Evolutionary conservation across 2,797 vertebrate genomes (phyloP), one percentile per base, ranked within the genome.

Genomic region (Gymnothorax javanicus): DNA sequence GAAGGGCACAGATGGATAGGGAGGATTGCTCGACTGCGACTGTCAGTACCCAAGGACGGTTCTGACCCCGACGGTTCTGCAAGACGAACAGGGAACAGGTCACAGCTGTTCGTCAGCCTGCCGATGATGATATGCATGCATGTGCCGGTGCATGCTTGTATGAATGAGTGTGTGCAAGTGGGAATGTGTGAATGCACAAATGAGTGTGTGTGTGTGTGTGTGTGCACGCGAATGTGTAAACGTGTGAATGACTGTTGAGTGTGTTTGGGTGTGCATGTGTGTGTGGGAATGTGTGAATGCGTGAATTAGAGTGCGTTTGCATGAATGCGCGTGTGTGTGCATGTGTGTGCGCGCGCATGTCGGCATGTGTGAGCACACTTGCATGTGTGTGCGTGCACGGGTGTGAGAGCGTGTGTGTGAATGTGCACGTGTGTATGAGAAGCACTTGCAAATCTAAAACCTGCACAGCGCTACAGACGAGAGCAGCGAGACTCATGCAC

Each of bases 271-370:
- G 33, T 43, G 33, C 33, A 23, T 71, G 67, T 54, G 56, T 23
- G 50, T 2, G n/a, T 54, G 64, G 60, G 17, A 59, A 50, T 43
- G 7, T 57, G 59, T 4, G 62, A 25, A 57, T 71, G 20, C 25
- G 33, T 83, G 33, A 43, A 43, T 43, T 43, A 43, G 33, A 2
- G 33, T 43, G 33, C 33, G 33, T 43, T 23, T 82, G 69, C 4
- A 33, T 60, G 84, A 20, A 64, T 56, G 0, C 75, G 67, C 25
- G 83, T 83, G 77, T 81, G 81, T n/a, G 89, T 71, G 86, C 85
- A 25, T 33, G 73, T 20, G 25, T 33, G 69, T n/a, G 9, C 54
- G 84, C 58, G 33, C 58, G 67, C 7, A 50, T 25, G 54, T 82
- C 11, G 57, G 64, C 62, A 79, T 52, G 83, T 82, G 58, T 59